Conservation (phyloP, 2,797 vertebrate genomes). For the Alcedo atthis region DNA sequence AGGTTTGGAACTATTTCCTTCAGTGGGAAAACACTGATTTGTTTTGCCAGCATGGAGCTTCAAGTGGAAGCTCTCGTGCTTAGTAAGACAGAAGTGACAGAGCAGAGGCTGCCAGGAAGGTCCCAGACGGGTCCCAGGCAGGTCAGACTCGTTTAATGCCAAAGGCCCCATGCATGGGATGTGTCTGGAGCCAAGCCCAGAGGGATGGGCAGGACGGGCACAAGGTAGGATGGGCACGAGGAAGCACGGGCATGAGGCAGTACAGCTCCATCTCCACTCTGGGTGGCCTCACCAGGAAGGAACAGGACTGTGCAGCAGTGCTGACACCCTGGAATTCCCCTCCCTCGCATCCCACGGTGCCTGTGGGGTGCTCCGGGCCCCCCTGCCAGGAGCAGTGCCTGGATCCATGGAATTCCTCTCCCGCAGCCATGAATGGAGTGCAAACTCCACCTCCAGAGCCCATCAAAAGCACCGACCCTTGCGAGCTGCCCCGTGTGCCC, state of each 20-base stretch:
- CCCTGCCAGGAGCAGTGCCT: accelerated
- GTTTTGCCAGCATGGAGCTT: neutral
- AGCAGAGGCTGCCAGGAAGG: neutral
- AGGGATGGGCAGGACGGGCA: neutral
- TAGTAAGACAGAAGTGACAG: neutral
- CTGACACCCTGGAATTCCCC: neutral
- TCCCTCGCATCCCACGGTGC: accelerated
- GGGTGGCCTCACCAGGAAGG: neutral
- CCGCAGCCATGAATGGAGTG: accelerated
- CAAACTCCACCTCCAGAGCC: neutral
- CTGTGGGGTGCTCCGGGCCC: neutral
- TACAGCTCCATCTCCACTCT: neutral
- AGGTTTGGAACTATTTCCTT: neutral
- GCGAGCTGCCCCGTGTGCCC: neutral
- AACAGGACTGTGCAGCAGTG: accelerated
- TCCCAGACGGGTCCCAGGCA: neutral
- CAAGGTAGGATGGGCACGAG: too few species aligned
- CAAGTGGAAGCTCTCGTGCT: neutral
- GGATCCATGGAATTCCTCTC: neutral
- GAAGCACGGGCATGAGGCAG: neutral
- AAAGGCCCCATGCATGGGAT: accelerated
- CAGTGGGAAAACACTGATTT: neutral
- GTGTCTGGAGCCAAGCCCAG: accelerated
- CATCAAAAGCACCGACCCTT: neutral
- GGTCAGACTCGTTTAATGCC: accelerated